These are phyloP conservation scores for Leuciscus waleckii DNA, from an alignment of 2,797 vertebrate species.

Conservation along the genomic window DNA sequence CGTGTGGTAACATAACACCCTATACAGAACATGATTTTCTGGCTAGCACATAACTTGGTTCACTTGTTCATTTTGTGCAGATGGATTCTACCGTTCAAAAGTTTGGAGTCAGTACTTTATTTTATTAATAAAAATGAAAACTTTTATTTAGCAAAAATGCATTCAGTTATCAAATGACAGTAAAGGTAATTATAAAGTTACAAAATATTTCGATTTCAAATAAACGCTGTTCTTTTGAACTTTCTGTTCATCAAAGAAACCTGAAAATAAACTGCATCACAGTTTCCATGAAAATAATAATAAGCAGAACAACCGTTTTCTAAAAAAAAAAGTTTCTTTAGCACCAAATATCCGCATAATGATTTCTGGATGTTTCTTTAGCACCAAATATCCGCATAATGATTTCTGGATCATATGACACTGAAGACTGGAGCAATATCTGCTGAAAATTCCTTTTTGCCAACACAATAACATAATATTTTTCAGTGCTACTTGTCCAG, in stretches of 20 bases:
- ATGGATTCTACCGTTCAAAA: too few relatives aligned
- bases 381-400: not conserved
- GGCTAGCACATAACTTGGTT: too few relatives aligned
- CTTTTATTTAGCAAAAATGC: not conserved
- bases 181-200: not conserved
- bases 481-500: slow-evolving; percentile 17
- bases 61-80: too few relatives aligned
- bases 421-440: not conserved
- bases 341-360: not conserved
- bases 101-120: too few relatives aligned
- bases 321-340: not conserved
- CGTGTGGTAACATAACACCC: too few relatives aligned
- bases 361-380: not conserved
- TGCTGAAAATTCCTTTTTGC: not conserved
- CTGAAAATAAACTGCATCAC: not conserved
- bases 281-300: not conserved
- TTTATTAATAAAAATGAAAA: too few relatives aligned
- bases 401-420: not conserved
- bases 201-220: not conserved
- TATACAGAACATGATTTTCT: too few relatives aligned
- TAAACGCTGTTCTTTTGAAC: not conserved
- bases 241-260: not conserved
- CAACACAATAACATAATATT: too few relatives aligned
- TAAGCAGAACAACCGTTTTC: not conserved
- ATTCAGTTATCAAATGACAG: not conserved